Conservation (phyloP, 2,797 vertebrate genomes). For the Enteromius fasciolatus region DNA sequence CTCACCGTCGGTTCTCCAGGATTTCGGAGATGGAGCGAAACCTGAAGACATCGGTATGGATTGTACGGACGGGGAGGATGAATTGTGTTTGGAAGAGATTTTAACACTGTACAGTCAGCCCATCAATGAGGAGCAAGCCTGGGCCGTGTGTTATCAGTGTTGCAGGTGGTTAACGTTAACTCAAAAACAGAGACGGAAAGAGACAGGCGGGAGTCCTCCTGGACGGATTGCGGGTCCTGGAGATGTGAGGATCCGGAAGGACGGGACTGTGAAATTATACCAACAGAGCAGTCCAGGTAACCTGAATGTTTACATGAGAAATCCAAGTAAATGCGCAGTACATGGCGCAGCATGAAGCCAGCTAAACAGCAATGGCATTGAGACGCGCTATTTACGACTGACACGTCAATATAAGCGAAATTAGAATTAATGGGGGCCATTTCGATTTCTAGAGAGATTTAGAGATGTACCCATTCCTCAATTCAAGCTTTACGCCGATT, state of each 20-base stretch:
- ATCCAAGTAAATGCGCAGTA: background rate
- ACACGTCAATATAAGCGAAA: background rate
- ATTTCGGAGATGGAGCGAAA: slow-evolving; percentile 63
- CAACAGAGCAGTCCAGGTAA: slow-evolving; percentile 72
- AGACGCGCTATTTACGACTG: background rate
- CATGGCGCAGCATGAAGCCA: slow-evolving; percentile 1
- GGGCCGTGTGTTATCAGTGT: slow-evolving; percentile 96
- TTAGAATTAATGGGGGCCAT: background rate
- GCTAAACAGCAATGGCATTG: background rate
- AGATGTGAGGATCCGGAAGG: slow-evolving; percentile 84
- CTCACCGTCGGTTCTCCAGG: slow-evolving; percentile 65
- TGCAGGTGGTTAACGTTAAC: slow-evolving; percentile 82
- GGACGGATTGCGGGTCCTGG: slow-evolving; percentile 76
- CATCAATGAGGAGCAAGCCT: slow-evolving; percentile 97
- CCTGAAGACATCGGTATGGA: slow-evolving; percentile 70
- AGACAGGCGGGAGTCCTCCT: slow-evolving; percentile 57
- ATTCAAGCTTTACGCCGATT: background rate
- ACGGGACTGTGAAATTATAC: slow-evolving; percentile 81
- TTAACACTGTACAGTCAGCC: slow-evolving; percentile 91
- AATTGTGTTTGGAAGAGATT: slow-evolving; percentile 88
- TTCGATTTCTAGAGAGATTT: slow-evolving; percentile 6
- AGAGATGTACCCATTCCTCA: background rate
- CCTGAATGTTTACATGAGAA: background rate
- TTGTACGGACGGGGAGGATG: slow-evolving; percentile 72
- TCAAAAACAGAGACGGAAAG: slow-evolving; percentile 67